Percentiles rank a stretch among this genome's conserved stretches.
Evolutionary conservation across 2,113 vertebrate genomes (phyloP).

Genomic region (Bubo scandiacus): DNA sequence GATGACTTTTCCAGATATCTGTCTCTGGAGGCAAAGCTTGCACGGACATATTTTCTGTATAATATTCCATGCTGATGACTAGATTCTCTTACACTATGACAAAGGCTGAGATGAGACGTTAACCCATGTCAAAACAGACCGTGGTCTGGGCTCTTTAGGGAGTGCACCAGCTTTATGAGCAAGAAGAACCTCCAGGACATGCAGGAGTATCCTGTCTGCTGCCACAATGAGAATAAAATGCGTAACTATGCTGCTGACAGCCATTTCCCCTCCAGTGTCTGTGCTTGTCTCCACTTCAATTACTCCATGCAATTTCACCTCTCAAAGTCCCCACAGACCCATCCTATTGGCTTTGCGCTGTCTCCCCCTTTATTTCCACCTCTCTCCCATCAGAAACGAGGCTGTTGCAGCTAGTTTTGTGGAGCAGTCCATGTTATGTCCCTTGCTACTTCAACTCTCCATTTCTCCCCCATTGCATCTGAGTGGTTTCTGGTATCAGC

Average conservation of each 20-base stretch:
- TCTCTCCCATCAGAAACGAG: not conserved
- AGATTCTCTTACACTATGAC: not conserved
- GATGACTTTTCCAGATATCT: not conserved
- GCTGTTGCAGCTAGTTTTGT: not conserved
- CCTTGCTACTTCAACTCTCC: not conserved
- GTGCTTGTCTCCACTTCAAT: not conserved
- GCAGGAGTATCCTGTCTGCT: not conserved
- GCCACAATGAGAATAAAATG: not conserved
- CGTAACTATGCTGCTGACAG: not conserved
- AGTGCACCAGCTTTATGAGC: not conserved
- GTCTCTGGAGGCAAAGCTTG: not conserved
- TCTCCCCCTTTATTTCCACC: not conserved
- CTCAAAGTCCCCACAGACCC: not conserved
- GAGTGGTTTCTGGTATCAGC: not conserved
- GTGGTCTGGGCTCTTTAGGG: not conserved
- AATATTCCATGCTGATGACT: not conserved
- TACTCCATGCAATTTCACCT: not conserved
- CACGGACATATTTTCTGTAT: not conserved
- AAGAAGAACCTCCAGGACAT: not conserved
- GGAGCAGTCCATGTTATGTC: fast-evolving
- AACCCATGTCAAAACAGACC: not conserved
- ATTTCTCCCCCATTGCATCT: not conserved
- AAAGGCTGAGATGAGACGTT: not conserved
- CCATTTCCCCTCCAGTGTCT: not conserved
- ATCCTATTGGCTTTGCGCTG: not conserved